phyloP scores from a whole-genome alignment of 2,888 invertebrate genomes.

The Congeria kusceri region DNA sequence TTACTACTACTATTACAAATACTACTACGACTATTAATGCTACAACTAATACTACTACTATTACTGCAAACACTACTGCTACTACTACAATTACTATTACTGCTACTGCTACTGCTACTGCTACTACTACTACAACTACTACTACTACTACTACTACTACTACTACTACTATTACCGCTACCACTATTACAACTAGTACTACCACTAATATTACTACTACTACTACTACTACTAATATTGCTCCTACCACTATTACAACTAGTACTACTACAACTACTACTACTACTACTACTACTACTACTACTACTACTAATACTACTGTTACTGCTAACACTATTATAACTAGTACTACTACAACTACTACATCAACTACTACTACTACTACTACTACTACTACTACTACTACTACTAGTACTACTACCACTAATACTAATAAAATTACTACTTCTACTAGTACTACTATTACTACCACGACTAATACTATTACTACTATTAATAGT shows the following conservation, averaged over 20 bases:
- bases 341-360: not conserved
- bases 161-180: constrained; percentile 8
- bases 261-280: constrained; percentile 18
- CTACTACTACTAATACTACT: constrained; percentile 15
- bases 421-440: not conserved
- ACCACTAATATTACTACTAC: constrained; percentile 15
- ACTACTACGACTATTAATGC: not conserved
- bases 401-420: not conserved
- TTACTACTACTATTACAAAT: constrained; percentile 8
- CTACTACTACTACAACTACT: not conserved
- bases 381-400: not conserved
- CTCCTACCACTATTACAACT: constrained; percentile 14
- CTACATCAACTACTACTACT: not conserved
- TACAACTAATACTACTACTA: constrained; percentile 13
- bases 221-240: constrained; percentile 12
- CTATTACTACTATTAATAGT: too few species aligned
- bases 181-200: constrained; percentile 13
- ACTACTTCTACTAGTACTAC: not conserved
- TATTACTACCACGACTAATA: too few species aligned
- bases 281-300: constrained; percentile 17
- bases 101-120: constrained; percentile 5
- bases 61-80: not conserved
- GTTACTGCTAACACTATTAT: not conserved
- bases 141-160: constrained; percentile 1
- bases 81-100: constrained; percentile 10